phyloP scores from a whole-genome alignment of 2,797 vertebrate species.

The Melanogrammus aeglefinus region DNA sequence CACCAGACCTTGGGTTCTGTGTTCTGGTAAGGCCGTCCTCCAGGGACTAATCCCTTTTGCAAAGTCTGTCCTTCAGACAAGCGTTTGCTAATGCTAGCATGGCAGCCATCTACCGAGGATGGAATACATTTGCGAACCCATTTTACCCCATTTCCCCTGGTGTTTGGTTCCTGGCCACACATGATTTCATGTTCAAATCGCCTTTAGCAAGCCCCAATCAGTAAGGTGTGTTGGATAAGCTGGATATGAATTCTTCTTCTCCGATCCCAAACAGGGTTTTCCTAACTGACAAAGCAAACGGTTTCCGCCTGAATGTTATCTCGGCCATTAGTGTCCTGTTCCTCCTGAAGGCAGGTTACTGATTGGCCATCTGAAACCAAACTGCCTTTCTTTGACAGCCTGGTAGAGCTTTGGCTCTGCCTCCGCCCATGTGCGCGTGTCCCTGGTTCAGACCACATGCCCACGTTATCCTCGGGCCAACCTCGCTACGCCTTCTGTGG shows the following conservation, averaged over 20 bases:
- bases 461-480: background rate
- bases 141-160: background rate
- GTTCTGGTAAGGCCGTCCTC: constrained; percentile 44
- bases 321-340: background rate
- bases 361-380: background rate
- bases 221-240: background rate
- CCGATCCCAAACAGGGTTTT: background rate
- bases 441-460: background rate
- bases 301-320: background rate
- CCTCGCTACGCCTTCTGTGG: background rate
- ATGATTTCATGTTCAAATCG: background rate
- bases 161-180: background rate
- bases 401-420: background rate
- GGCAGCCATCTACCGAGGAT: constrained; percentile 37
- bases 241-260: constrained; percentile 6
- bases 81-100: constrained; percentile 42
- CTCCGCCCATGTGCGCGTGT: background rate
- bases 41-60: constrained; percentile 39
- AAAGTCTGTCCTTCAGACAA: constrained; percentile 54
- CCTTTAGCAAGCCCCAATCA: background rate
- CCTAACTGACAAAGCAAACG: background rate
- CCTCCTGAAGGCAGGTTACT: background rate
- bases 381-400: background rate
- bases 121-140: background rate
- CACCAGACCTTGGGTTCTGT: constrained; percentile 55